phyloP scores from a whole-genome alignment of 1,140 invertebrate genomes.

The Sminthurides bifidus region DNA sequence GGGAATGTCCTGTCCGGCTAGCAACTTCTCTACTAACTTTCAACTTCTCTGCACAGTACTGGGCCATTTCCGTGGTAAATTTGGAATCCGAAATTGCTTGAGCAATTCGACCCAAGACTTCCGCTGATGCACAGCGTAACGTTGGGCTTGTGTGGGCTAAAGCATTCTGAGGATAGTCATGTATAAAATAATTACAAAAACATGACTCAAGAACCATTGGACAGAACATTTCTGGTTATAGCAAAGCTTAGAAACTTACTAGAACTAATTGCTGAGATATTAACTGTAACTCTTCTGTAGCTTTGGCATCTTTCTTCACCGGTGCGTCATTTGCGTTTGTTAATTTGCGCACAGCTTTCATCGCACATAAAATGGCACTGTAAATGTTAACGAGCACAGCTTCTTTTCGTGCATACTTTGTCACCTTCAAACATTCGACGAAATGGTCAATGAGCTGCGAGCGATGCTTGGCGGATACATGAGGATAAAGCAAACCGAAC shows the following conservation, averaged over 20 bases:
- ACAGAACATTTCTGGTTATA: neutral
- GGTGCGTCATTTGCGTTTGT: constrained; percentile 1
- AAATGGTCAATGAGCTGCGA: constrained; percentile 96
- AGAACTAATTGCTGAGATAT: constrained; percentile 27
- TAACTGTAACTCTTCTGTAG: constrained; percentile 22
- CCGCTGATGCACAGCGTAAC: constrained; percentile 72
- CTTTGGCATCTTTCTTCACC: constrained; percentile 19
- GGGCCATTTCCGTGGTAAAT: constrained; percentile 81
- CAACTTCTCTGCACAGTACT: constrained; percentile 78
- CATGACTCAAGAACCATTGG: neutral
- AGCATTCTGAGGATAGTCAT: constrained; percentile 54
- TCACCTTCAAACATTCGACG: constrained; percentile 67
- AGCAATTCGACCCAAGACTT: constrained; percentile 77
- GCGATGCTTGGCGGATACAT: constrained; percentile 87
- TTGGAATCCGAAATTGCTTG: constrained; percentile 72
- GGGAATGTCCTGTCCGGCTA: constrained; percentile 67
- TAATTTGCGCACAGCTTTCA: constrained; percentile 46
- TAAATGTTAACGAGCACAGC: constrained; percentile 96
- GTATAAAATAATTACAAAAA: constrained; percentile 22
- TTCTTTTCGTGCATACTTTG: constrained; percentile 81
- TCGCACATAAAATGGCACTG: constrained; percentile 75
- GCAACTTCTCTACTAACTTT: constrained; percentile 78
- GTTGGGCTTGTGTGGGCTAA: constrained; percentile 73
- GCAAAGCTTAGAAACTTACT: constrained; percentile 13
- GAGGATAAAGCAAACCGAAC: constrained; percentile 87